phyloP scores from a whole-genome alignment of 2,113 vertebrate genomes.

The Pao palembangensis region DNA sequence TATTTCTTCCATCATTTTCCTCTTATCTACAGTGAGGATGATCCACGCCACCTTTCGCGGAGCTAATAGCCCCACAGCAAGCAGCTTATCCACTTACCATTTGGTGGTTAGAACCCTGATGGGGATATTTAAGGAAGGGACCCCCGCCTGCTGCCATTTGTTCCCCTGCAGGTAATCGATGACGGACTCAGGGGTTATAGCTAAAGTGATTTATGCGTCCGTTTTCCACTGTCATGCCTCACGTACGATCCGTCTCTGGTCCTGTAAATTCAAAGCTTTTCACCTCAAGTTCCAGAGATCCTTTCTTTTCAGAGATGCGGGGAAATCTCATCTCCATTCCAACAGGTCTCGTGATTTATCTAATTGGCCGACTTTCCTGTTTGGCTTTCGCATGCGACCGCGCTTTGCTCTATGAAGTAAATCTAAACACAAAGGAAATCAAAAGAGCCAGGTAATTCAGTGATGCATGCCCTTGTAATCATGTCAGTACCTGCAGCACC shows the following conservation, averaged over 20 bases:
- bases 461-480: conserved; percentile 38
- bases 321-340: not conserved
- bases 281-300: conserved; percentile 66
- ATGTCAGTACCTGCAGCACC: conserved; percentile 38
- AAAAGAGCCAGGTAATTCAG: conserved; percentile 40
- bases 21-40: not conserved
- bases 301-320: not conserved
- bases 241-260: conserved; percentile 76
- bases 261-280: conserved; percentile 73
- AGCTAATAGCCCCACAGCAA: conserved; percentile 42
- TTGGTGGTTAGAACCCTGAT: conserved; percentile 55
- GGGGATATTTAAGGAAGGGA: conserved; percentile 67
- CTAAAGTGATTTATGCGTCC: conserved; percentile 78
- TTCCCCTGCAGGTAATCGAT: conserved; percentile 75
- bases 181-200: conserved; percentile 68
- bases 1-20: conserved; percentile 9
- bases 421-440: conserved; percentile 57
- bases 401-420: conserved; percentile 31
- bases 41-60: not conserved
- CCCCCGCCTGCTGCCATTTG: conserved; percentile 70
- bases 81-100: conserved; percentile 40
- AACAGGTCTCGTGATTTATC: not conserved
- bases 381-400: conserved; percentile 2
- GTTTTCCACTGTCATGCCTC: conserved; percentile 76
- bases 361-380: conserved; percentile 2